These are phyloP conservation scores for Melanerpes formicivorus DNA, from an alignment of 2,113 vertebrate genomes.

Conservation along the genomic window DNA sequence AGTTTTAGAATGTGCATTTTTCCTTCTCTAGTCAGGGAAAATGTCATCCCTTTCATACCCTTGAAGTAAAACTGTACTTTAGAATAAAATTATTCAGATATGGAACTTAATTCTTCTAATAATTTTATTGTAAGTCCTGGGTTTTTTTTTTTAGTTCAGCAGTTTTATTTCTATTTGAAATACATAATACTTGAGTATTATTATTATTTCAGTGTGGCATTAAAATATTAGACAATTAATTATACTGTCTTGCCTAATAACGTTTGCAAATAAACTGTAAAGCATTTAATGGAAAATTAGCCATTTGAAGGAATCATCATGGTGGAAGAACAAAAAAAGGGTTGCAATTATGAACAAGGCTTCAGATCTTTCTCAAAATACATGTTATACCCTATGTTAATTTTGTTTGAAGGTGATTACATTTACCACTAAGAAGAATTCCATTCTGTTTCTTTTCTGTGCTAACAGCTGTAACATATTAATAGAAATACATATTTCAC, in stretches of 20 bases:
- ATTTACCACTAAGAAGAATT: background rate
- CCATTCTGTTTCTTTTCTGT: background rate
- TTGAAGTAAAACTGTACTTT: conserved; percentile 56
- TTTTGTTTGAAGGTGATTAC: background rate
- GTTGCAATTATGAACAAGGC: background rate
- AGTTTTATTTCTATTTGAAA: conserved; percentile 24
- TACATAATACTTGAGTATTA: background rate
- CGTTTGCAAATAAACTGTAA: background rate
- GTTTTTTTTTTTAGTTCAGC: background rate
- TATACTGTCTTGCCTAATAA: background rate
- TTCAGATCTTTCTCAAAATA: background rate
- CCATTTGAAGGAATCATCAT: background rate
- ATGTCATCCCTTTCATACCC: conserved; percentile 56
- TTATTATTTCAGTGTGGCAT: background rate
- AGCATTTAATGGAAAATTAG: background rate
- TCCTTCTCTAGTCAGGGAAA: conserved; percentile 53
- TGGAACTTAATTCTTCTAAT: background rate
- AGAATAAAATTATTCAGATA: conserved; percentile 51
- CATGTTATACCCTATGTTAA: background rate
- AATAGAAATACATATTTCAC: background rate
- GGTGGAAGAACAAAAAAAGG: background rate
- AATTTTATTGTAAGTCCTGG: conserved; percentile 18
- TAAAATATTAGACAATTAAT: conserved; percentile 19
- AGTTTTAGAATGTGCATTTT: conserved; percentile 64
- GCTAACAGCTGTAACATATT: background rate